A percentile compares a stretch with the other conserved stretches of the same genome.
phyloP scores from a whole-genome alignment of 2,888 invertebrate species.

The Tholera decimalis region DNA sequence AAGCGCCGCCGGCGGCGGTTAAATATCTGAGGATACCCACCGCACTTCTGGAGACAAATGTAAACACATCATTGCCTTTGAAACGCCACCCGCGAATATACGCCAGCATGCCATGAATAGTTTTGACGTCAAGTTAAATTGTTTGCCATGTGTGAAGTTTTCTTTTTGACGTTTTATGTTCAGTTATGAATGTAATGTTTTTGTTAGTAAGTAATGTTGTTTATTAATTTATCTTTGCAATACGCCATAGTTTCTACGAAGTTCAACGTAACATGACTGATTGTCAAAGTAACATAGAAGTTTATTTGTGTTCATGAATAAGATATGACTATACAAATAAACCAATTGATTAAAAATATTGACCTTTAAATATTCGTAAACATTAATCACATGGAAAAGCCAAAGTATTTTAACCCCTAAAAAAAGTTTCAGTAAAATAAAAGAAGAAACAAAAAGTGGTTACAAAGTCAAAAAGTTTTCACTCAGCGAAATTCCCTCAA shows the following conservation, averaged over 20 bases:
- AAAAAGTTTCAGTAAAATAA: conserved; percentile 21
- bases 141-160: conserved; percentile 58
- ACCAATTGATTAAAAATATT: background rate
- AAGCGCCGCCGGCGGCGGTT: conserved; percentile 84
- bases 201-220: background rate
- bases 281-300: background rate
- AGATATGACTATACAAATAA: conserved; percentile 14
- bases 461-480: conserved; percentile 51
- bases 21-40: conserved; percentile 84
- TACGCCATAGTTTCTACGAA: background rate
- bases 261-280: conserved; percentile 1
- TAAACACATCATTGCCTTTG: conserved; percentile 86
- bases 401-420: conserved; percentile 28
- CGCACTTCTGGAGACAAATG: conserved; percentile 83
- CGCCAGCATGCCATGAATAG: conserved; percentile 71
- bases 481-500: conserved; percentile 43
- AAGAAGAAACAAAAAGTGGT: conserved; percentile 36
- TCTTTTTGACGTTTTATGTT: conserved; percentile 27
- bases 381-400: conserved; percentile 14
- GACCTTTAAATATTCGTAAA: conserved; percentile 22
- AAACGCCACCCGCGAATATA: conserved; percentile 77
- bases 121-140: conserved; percentile 69
- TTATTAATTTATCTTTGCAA: background rate
- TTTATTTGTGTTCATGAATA: background rate
- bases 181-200: background rate